Base-by-base conservation (phyloP, 35 echinoderm and acorn worm species). In the Acanthaster planci region DNA sequence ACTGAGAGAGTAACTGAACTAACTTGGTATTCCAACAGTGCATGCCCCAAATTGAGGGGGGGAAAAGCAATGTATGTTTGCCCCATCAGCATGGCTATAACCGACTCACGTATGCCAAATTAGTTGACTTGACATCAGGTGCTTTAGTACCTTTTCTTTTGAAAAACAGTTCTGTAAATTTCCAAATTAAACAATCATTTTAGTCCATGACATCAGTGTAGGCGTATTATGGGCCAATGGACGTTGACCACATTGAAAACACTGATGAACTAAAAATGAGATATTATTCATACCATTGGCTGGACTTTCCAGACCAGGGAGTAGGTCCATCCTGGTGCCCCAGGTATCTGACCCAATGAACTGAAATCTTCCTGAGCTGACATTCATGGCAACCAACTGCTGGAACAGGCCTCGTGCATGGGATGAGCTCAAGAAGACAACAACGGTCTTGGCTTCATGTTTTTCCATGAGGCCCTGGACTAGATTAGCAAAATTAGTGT, bases 391-490 rank as follows among this genome's bases (percentile, higher is more conserved):
- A 8, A 67, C 60, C 22, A 67, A 29, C 21, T 67, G 17, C 31
- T 67, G 47, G 51, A 86, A 47, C n/a, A 86, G 37, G 6, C 32
- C 26, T 55, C 26, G 40, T 39, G 64, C 35, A 7, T 86, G 39
- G 18, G 44, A 19, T n/a, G 40, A 16, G 26, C 15, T 15, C 27
- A 50, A 67, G 72, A 86, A 86, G 67, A 38, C 51, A 21, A 86
- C 44, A 51, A 86, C 39, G 15, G 76, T 31, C 40, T 76, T 75
- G 42, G 84, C 84, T 3, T 67, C 68, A n/a, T 35, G 27, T 29
- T 76, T 77, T 31, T 64, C 84, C 38, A 86, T 39, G 10, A 86
- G 64, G 17, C 51, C 42, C 19, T 26, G 35, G 60, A 76, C 72
- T 0, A 77, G 40, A 6, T 22, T 38, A 67, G 21, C 52, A 75